A percentile compares a stretch with the other conserved stretches of the same genome.
phyloP scores from a whole-genome alignment of 2,113 vertebrate genomes.

The Lepisosteus oculatus region DNA sequence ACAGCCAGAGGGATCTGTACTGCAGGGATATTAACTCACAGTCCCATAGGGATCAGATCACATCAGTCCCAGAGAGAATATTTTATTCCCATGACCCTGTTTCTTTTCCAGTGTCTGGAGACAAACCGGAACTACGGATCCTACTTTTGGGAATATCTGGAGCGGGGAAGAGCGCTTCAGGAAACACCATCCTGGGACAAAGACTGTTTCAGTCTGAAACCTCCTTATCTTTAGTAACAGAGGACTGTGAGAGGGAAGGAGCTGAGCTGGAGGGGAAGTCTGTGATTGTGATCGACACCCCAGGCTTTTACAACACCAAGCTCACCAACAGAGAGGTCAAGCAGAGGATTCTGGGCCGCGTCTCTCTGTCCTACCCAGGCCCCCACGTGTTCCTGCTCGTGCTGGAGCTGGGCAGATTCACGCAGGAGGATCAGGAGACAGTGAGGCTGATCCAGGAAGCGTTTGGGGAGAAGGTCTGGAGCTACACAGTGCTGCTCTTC shows the following conservation, averaged over 20 bases:
- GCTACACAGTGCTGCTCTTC: slow-evolving; percentile 53
- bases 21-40: no score
- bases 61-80: no score
- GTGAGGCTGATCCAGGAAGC: slow-evolving; percentile 37
- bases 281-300: slow-evolving; percentile 47
- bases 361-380: slow-evolving; percentile 39
- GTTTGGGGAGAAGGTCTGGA: slow-evolving; percentile 49
- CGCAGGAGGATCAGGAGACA: slow-evolving; percentile 45
- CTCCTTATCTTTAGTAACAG: slow-evolving; percentile 40
- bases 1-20: no score
- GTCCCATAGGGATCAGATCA: no score
- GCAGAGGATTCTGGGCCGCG: slow-evolving; percentile 39
- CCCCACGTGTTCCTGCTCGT: slow-evolving; percentile 45
- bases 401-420: slow-evolving; percentile 42
- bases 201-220: slow-evolving; percentile 41
- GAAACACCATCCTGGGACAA: slow-evolving; percentile 44
- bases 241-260: slow-evolving; percentile 30
- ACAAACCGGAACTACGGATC: slow-evolving; percentile 30
- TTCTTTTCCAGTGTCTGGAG: no score
- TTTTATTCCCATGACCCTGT: no score
- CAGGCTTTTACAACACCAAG: slow-evolving; percentile 39
- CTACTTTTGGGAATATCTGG: slow-evolving; percentile 52
- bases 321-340: slow-evolving; percentile 20
- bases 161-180: slow-evolving; percentile 21
- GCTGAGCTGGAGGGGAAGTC: slow-evolving; percentile 17